Evolutionary conservation across 2,113 vertebrate species (phyloP).

Genomic region (Tringa solitaria): DNA sequence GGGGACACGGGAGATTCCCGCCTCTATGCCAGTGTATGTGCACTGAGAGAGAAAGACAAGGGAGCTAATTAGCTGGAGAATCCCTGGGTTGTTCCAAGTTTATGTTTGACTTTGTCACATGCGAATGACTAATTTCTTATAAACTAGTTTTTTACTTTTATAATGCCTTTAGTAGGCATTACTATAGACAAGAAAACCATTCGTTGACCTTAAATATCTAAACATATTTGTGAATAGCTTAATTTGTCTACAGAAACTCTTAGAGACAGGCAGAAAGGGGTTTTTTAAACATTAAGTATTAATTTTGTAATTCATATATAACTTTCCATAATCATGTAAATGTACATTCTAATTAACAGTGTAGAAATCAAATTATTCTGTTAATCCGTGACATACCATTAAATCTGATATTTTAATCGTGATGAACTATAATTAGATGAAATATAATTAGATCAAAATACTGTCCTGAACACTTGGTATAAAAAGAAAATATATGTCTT

Average conservation of each 20-base stretch:
- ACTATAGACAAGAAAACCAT: not conserved
- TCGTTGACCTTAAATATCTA: not conserved
- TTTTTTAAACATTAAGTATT: not conserved
- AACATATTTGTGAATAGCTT: not conserved
- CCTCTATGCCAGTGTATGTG: no score
- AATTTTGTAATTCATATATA: slow-evolving; percentile 38
- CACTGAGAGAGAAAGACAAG: not conserved
- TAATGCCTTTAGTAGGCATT: not conserved
- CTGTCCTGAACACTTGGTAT: slow-evolving; percentile 4
- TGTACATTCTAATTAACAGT: slow-evolving; percentile 43
- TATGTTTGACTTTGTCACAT: not conserved
- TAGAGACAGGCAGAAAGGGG: not conserved
- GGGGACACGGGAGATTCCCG: rapidly evolving
- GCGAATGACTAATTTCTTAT: not conserved
- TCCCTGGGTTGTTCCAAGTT: not conserved
- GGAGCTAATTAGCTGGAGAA: not conserved
- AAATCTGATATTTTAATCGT: slow-evolving; percentile 44
- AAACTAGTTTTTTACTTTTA: not conserved
- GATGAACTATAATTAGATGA: slow-evolving; percentile 47
- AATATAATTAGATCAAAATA: slow-evolving; percentile 54
- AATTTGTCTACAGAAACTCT: not conserved
- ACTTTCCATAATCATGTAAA: slow-evolving; percentile 26
- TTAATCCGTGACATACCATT: slow-evolving; percentile 28
- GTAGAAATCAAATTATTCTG: slow-evolving; percentile 47
- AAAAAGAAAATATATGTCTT: not conserved